Percentiles rank a stretch among this genome's conserved stretches.
Evolutionary conservation across 2,797 vertebrate genomes (phyloP).

Genomic region (Anniella stebbinsi): DNA sequence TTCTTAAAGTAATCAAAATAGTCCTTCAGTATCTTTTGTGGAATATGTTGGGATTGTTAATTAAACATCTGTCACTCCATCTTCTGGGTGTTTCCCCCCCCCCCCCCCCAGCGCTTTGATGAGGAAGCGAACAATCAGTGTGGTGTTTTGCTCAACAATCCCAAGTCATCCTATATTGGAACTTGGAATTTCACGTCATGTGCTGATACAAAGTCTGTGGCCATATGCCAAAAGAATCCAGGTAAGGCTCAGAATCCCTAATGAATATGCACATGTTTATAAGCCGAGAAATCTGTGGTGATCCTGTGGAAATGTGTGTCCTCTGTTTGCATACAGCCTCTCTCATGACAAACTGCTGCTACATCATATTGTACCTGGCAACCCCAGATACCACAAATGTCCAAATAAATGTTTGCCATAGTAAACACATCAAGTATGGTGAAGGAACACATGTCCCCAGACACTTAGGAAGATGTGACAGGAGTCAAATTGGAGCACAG

Average conservation of each 20-base stretch:
- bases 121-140: slow-evolving; percentile 84
- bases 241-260: slow-evolving; percentile 78
- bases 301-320: not conserved
- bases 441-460: not conserved
- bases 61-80: slow-evolving; percentile 40
- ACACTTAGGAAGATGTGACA: not conserved
- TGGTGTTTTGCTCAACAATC: slow-evolving; percentile 85
- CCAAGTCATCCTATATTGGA: slow-evolving; percentile 85
- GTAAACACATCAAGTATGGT: no score
- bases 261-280: not conserved
- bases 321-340: not conserved
- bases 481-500: not conserved
- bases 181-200: slow-evolving; percentile 94
- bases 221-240: slow-evolving; percentile 88
- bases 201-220: slow-evolving; percentile 76
- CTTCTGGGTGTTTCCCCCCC: slow-evolving; percentile 41
- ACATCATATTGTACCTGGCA: not conserved
- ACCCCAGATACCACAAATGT: not conserved
- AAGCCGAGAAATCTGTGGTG: not conserved
- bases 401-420: no score
- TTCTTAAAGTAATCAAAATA: slow-evolving; percentile 47
- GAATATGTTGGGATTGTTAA: slow-evolving; percentile 18
- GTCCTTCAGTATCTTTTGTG: slow-evolving; percentile 31
- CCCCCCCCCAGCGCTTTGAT: slow-evolving; percentile 77
- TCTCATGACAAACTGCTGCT: not conserved